These are phyloP conservation scores for Arctopsyche grandis DNA, from an alignment of 1,140 invertebrate genomes.

Conservation along the genomic window DNA sequence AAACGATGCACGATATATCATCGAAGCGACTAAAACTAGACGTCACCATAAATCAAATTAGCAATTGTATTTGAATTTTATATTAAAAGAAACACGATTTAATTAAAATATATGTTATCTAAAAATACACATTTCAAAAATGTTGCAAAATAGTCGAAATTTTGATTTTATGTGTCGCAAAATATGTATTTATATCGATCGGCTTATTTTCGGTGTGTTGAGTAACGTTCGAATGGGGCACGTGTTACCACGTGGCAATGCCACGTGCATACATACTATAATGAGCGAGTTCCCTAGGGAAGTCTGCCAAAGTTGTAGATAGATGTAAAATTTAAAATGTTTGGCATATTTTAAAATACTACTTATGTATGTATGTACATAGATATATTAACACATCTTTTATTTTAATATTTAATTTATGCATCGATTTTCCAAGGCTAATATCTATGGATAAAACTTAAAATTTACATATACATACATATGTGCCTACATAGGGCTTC, in stretches of 20 bases:
- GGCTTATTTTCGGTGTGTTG: background rate
- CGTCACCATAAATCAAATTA: too few species aligned
- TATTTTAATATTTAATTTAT: background rate
- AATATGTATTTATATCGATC: background rate
- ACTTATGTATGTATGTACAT: background rate
- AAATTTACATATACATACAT: too few species aligned
- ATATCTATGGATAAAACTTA: background rate
- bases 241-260: background rate
- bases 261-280: conserved; percentile 27
- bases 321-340: too few species aligned
- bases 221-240: background rate
- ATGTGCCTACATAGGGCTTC: background rate
- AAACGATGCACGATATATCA: too few species aligned
- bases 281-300: background rate
- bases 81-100: too few species aligned
- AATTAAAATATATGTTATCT: too few species aligned
- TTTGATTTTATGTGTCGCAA: background rate
- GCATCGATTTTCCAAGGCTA: background rate
- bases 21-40: too few species aligned
- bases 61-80: too few species aligned
- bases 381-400: background rate
- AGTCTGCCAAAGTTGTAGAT: conserved; percentile 11
- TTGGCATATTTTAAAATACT: background rate
- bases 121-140: too few species aligned
- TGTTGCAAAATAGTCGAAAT: too few species aligned